Evolutionary conservation across 2,797 vertebrate species (phyloP).

Genomic region (Ciconia nigra): DNA sequence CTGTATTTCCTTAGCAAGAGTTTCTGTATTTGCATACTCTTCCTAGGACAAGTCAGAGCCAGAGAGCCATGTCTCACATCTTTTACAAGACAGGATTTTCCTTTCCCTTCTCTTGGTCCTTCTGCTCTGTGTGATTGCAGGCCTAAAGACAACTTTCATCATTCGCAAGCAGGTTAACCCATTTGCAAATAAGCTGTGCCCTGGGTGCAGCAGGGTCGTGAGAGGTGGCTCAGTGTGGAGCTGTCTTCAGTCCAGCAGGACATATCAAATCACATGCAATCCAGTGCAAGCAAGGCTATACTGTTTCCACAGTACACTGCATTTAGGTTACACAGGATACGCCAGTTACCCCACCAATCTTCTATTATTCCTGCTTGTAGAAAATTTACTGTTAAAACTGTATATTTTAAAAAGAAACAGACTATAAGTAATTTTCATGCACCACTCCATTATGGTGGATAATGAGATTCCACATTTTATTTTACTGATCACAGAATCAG

Average conservation of each 20-base stretch:
- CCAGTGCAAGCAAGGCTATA: not conserved
- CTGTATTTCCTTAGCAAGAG: not conserved
- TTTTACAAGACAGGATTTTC: not conserved
- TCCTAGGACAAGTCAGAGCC: not conserved
- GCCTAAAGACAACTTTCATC: not conserved
- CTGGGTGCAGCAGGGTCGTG: not conserved
- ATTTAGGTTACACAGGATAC: not conserved
- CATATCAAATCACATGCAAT: not conserved
- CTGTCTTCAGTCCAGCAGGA: not conserved
- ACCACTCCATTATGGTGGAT: not conserved
- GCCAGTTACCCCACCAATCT: not conserved
- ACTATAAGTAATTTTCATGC: not conserved
- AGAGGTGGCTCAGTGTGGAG: not conserved
- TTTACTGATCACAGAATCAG: not conserved
- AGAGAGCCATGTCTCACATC: not conserved
- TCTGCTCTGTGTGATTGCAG: not conserved
- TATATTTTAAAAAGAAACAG: not conserved
- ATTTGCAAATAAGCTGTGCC: not conserved
- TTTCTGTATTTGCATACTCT: not conserved
- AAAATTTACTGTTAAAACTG: not conserved
- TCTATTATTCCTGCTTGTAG: not conserved
- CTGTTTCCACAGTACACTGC: not conserved
- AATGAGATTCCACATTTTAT: conserved; percentile 1
- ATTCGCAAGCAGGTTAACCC: not conserved
- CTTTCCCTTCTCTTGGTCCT: not conserved